phyloP scores from a whole-genome alignment of 2,888 invertebrate species.

The Drosophila atripex region DNA sequence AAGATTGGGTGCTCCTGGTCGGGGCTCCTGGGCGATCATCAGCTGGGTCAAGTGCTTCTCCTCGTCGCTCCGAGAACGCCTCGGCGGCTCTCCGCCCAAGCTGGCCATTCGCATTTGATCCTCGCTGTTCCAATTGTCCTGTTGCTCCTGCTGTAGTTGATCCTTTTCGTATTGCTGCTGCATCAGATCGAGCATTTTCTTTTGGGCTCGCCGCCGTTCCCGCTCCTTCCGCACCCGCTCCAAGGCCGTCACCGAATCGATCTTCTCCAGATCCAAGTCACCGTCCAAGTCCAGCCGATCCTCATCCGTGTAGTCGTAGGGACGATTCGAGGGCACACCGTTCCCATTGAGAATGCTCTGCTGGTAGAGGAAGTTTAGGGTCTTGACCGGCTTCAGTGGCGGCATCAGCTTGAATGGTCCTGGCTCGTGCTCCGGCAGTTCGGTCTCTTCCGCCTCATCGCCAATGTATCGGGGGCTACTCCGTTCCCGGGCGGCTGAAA shows the following conservation, averaged over 20 bases:
- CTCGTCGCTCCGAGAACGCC: neutral
- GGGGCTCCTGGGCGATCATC: neutral
- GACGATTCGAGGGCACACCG: neutral
- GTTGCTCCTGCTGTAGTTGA: neutral
- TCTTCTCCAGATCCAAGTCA: neutral
- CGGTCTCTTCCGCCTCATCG: neutral
- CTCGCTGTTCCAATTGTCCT: neutral
- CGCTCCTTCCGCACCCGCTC: neutral
- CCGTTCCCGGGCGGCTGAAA: neutral
- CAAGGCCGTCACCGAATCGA: neutral
- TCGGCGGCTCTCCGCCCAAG: neutral
- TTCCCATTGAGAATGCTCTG: constrained; percentile 3
- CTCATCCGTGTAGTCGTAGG: neutral
- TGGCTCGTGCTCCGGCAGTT: neutral
- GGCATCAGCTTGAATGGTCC: neutral
- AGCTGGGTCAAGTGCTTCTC: constrained; percentile 1
- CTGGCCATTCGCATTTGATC: neutral
- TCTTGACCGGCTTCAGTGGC: neutral
- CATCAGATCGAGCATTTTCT: constrained; percentile 3
- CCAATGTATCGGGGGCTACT: neutral
- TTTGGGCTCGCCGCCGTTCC: neutral
- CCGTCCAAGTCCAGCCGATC: neutral
- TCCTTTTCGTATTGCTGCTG: neutral
- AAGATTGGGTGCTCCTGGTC: neutral
- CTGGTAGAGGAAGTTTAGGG: constrained; percentile 1